Evolutionary conservation across 2,888 invertebrate species (phyloP).

Genomic region (Clitarchus hookeri): DNA sequence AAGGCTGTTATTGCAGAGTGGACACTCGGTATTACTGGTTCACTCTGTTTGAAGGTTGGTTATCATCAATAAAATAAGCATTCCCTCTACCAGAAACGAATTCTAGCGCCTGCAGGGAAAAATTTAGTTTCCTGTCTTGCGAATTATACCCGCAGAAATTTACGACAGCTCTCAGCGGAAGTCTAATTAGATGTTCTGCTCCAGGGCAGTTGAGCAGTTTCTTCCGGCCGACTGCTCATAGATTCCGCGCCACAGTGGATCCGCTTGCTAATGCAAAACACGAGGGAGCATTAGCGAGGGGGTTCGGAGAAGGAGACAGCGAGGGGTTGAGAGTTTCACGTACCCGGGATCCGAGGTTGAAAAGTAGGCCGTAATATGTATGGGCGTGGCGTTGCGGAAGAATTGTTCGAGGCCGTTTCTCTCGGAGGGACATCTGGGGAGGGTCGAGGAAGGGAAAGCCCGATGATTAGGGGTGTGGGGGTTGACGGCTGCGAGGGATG

Average conservation of each 20-base stretch:
- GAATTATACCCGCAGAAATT: too few species aligned
- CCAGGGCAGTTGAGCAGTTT: background rate
- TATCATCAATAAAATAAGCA: too few species aligned
- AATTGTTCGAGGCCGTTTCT: background rate
- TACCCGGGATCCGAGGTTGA: background rate
- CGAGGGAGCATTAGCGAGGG: background rate
- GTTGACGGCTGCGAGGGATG: background rate
- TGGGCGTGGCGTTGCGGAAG: constrained; percentile 14
- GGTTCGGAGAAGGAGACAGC: background rate
- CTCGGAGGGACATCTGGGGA: background rate
- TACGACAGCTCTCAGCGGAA: too few species aligned
- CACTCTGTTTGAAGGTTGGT: too few species aligned
- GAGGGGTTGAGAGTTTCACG: background rate
- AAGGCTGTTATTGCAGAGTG: too few species aligned
- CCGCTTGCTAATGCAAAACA: background rate
- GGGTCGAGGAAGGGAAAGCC: background rate
- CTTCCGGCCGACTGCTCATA: background rate
- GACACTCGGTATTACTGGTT: too few species aligned
- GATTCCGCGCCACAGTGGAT: background rate
- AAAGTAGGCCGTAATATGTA: background rate
- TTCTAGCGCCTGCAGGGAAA: too few species aligned
- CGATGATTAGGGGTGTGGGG: background rate
- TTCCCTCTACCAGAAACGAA: too few species aligned
- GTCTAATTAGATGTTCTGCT: too few species aligned
- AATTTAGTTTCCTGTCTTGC: too few species aligned